Evolutionary conservation across 2,888 invertebrate species (phyloP).

Genomic region (Meteorus cinctellus): DNA sequence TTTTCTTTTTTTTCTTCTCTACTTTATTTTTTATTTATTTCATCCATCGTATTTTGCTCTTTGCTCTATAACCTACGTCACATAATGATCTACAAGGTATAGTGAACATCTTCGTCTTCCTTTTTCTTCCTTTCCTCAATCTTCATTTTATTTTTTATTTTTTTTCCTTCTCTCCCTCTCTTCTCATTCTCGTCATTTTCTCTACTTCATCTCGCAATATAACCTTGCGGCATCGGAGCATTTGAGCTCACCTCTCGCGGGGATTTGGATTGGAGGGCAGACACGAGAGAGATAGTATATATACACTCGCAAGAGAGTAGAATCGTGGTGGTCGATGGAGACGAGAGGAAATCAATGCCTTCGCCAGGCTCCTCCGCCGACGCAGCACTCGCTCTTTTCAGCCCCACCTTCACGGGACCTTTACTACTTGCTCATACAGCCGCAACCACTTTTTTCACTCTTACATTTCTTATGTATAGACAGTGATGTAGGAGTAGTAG

Average conservation of each 20-base stretch:
- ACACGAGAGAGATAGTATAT: constrained; percentile 48
- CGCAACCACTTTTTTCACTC: not conserved
- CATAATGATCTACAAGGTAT: constrained; percentile 14
- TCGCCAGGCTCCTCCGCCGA: constrained; percentile 55
- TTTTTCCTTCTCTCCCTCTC: constrained; percentile 53
- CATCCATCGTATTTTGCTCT: constrained; percentile 40
- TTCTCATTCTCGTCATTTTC: constrained; percentile 46
- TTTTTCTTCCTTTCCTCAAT: not conserved
- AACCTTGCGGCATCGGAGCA: constrained; percentile 31
- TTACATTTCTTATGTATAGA: not conserved
- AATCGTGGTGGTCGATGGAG: constrained; percentile 70
- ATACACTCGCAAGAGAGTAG: constrained; percentile 42
- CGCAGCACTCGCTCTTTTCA: constrained; percentile 38
- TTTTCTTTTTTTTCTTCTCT: not conserved
- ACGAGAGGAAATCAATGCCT: constrained; percentile 73
- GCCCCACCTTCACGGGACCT: constrained; percentile 43
- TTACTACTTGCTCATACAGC: constrained; percentile 40
- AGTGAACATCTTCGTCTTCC: not conserved
- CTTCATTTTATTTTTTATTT: not conserved
- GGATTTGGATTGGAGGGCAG: constrained; percentile 63
- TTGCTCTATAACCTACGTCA: constrained; percentile 31
- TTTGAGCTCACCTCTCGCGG: constrained; percentile 57
- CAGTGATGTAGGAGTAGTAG: too few relatives aligned
- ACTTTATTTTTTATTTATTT: not conserved
- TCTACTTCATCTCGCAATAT: constrained; percentile 20